Conservation (phyloP, 2,888 invertebrate genomes). For the Stenotaenia linearis region DNA sequence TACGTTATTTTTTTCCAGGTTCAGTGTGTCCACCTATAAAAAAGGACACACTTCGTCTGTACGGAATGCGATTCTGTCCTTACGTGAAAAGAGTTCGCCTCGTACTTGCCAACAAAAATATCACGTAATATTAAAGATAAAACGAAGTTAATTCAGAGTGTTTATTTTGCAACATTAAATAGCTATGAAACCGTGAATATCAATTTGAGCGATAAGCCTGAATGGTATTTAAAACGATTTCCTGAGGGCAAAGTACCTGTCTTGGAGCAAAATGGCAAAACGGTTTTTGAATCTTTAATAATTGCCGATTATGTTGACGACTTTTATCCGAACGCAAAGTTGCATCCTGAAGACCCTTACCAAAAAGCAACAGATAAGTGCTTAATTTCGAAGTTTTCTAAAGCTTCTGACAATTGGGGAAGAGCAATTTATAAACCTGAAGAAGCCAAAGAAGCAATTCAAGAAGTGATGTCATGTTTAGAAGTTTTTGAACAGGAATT, state of each 20-base stretch:
- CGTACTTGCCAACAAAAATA: slow-evolving; percentile 14
- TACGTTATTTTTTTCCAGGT: neutral
- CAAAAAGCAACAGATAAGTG: slow-evolving; percentile 7
- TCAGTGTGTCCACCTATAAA: neutral
- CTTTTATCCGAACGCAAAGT: neutral
- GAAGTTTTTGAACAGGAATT: neutral
- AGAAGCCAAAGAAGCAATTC: neutral
- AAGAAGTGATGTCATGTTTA: neutral
- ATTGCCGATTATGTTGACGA: slow-evolving; percentile 30
- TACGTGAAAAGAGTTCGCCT: slow-evolving; percentile 23
- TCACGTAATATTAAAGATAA: slow-evolving; percentile 12
- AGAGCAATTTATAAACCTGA: neutral
- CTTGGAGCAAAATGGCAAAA: neutral
- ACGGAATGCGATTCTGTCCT: slow-evolving; percentile 29
- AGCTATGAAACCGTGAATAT: slow-evolving; percentile 26
- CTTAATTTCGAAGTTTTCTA: neutral
- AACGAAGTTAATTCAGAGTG: neutral
- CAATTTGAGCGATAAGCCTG: slow-evolving; percentile 22
- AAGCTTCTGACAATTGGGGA: neutral
- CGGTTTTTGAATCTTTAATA: neutral
- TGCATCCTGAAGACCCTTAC: slow-evolving; percentile 11
- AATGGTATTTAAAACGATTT: slow-evolving; percentile 21
- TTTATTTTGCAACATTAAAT: too few relatives aligned
- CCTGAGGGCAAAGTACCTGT: slow-evolving; percentile 21
- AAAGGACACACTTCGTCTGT: neutral